A percentile compares a stretch with the other conserved stretches of the same genome.
Conservation (phyloP, 2,113 vertebrate species). For the Vireo altiloquus region DNA sequence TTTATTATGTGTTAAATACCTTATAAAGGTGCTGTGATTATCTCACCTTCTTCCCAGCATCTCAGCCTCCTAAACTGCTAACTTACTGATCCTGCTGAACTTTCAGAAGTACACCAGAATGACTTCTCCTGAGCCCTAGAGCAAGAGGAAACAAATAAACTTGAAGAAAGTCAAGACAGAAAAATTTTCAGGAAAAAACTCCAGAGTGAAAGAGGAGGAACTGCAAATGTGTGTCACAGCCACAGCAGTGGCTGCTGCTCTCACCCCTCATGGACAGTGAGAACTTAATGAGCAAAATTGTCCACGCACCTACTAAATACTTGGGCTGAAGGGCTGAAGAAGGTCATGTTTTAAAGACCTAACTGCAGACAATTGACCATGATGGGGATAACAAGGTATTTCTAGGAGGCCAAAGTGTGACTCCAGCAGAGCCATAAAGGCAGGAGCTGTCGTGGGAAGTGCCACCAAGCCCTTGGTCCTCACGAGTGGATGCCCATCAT, state of each 20-base stretch:
- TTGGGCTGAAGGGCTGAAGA: not conserved
- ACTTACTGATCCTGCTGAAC: not conserved
- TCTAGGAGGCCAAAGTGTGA: not conserved
- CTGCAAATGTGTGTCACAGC: not conserved
- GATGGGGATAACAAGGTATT: not conserved
- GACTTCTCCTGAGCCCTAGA: not conserved
- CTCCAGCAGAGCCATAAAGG: not conserved
- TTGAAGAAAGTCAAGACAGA: not conserved
- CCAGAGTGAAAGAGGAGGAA: not conserved
- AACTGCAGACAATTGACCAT: not conserved
- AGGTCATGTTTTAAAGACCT: not conserved
- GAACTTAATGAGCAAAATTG: not conserved
- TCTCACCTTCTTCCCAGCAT: not conserved
- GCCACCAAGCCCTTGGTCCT: not conserved
- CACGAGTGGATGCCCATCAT: not conserved
- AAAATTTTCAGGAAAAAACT: not conserved
- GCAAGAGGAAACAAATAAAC: not conserved
- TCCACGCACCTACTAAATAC: not conserved
- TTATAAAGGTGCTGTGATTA: not conserved
- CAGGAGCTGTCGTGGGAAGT: not conserved
- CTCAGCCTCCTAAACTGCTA: not conserved
- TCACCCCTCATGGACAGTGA: not conserved
- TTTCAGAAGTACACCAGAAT: not conserved
- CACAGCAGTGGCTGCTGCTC: not conserved
- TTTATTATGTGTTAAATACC: not conserved